Percentiles rank a stretch among this genome's conserved stretches.
Conservation (phyloP, 2,113 vertebrate genomes). For the Tor tambroides region DNA sequence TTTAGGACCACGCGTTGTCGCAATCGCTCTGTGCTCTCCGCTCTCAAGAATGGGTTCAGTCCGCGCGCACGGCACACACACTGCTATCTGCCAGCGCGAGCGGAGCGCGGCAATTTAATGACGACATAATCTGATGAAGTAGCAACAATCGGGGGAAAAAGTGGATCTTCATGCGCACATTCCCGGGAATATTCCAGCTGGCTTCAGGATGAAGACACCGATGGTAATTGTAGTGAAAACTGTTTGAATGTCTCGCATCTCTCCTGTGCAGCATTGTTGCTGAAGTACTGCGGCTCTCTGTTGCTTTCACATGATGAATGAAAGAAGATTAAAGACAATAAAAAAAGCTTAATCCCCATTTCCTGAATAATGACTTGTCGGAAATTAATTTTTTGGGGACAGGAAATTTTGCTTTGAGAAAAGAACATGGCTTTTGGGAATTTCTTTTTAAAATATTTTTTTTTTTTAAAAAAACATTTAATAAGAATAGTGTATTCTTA, state of each 20-base stretch:
- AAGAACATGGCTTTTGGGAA: neutral
- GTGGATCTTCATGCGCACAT: constrained; percentile 73
- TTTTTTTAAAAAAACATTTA: neutral
- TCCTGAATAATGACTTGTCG: neutral
- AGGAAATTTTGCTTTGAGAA: neutral
- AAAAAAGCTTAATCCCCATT: neutral
- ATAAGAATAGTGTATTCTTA: neutral
- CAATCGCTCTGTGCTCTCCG: constrained; percentile 72
- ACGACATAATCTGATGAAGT: constrained; percentile 50
- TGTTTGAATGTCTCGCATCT: constrained; percentile 21
- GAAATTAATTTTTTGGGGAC: neutral
- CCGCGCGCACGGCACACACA: constrained; percentile 36
- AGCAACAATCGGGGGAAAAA: constrained; percentile 75
- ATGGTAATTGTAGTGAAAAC: constrained; percentile 78
- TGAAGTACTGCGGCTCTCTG: constrained; percentile 44
- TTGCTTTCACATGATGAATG: constrained; percentile 11
- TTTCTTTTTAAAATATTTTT: neutral
- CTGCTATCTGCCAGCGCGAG: constrained; percentile 70
- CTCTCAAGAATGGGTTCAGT: constrained; percentile 78
- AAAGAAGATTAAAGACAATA: constrained; percentile 13
- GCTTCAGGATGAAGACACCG: constrained; percentile 90
- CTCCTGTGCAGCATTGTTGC: constrained; percentile 33
- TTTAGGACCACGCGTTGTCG: constrained; percentile 73
- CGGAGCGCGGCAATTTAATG: constrained; percentile 17
- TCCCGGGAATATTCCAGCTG: constrained; percentile 75